Evolutionary conservation across 1,140 invertebrate species (phyloP).

Genomic region (Sycophila sp.): DNA sequence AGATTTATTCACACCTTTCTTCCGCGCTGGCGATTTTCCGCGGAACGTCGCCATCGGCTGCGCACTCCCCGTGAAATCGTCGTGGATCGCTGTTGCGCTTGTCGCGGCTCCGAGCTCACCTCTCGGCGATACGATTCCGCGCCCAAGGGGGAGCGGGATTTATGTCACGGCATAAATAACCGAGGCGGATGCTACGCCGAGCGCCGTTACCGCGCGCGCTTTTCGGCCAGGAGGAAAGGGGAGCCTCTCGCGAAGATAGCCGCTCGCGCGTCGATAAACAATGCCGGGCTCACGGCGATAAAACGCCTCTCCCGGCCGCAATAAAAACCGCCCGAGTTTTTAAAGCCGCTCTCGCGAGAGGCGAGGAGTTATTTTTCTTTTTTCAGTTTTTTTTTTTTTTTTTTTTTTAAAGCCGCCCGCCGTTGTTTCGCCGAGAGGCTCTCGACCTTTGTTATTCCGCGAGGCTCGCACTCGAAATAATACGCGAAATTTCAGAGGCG

Average conservation of each 20-base stretch:
- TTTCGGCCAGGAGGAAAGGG: not conserved
- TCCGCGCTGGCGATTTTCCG: too few species aligned
- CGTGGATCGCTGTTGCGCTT: too few species aligned
- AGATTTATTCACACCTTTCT: too few species aligned
- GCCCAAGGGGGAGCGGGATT: constrained; percentile 27
- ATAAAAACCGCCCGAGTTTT: not conserved
- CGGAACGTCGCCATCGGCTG: too few species aligned
- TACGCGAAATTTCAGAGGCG: too few species aligned
- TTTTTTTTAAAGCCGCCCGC: too few species aligned
- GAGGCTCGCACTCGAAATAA: too few species aligned
- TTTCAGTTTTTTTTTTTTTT: too few species aligned
- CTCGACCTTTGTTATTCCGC: too few species aligned
- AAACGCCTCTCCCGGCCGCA: not conserved
- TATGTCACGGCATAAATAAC: constrained; percentile 37
- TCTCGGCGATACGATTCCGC: too few species aligned
- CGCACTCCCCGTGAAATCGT: not conserved
- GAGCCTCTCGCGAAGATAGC: not conserved
- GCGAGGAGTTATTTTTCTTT: not conserved
- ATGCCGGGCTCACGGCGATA: not conserved
- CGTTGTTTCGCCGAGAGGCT: too few species aligned
- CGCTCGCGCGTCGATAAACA: constrained; percentile 12
- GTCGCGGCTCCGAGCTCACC: too few species aligned
- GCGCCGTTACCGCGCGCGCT: constrained; percentile 9
- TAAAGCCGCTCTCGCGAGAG: constrained; percentile 2
- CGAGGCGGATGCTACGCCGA: constrained; percentile 15